These are phyloP conservation scores for Aphidius gifuensis DNA, from an alignment of 1,140 invertebrate species.

Conservation along the genomic window DNA sequence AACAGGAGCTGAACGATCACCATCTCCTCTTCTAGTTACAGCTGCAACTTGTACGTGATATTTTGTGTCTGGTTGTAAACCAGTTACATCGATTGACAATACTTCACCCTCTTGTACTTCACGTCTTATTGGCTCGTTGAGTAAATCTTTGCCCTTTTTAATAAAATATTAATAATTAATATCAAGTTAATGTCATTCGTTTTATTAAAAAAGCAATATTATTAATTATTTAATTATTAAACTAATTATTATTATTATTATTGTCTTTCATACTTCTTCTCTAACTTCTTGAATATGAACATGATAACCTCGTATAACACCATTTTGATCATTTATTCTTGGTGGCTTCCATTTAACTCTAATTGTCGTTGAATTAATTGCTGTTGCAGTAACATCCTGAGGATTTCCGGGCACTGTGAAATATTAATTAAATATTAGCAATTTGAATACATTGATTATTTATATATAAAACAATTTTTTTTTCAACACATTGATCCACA, in stretches of 20 bases:
- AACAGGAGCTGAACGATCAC: slow-evolving; percentile 78
- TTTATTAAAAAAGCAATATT: not conserved
- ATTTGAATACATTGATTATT: slow-evolving; percentile 1
- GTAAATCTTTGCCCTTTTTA: slow-evolving; percentile 69
- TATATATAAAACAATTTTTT: slow-evolving; percentile 19
- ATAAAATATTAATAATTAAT: slow-evolving; percentile 24
- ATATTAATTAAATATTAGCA: slow-evolving; percentile 40
- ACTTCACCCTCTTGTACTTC: slow-evolving; percentile 77
- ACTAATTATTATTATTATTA: too few species aligned
- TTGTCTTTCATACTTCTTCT: slow-evolving; percentile 64
- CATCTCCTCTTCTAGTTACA: slow-evolving; percentile 91
- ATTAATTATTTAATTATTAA: too few species aligned
- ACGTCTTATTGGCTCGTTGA: slow-evolving; percentile 80
- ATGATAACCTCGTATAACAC: slow-evolving; percentile 95
- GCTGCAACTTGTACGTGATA: slow-evolving; percentile 94
- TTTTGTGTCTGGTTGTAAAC: slow-evolving; percentile 86
- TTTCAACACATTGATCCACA: slow-evolving; percentile 27
- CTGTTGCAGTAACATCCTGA: slow-evolving; percentile 79
- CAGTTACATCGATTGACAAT: slow-evolving; percentile 79
- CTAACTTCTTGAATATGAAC: slow-evolving; percentile 91
- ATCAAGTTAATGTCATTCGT: not conserved
- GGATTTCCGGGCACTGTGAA: slow-evolving; percentile 93
- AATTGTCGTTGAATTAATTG: slow-evolving; percentile 91
- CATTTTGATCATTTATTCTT: slow-evolving; percentile 84
- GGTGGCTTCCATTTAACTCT: slow-evolving; percentile 90